Percentiles rank a stretch among this genome's conserved stretches.
These are phyloP conservation scores for Eurystomus glaucurus DNA, from an alignment of 2,797 vertebrate species.

Conservation along the genomic window DNA sequence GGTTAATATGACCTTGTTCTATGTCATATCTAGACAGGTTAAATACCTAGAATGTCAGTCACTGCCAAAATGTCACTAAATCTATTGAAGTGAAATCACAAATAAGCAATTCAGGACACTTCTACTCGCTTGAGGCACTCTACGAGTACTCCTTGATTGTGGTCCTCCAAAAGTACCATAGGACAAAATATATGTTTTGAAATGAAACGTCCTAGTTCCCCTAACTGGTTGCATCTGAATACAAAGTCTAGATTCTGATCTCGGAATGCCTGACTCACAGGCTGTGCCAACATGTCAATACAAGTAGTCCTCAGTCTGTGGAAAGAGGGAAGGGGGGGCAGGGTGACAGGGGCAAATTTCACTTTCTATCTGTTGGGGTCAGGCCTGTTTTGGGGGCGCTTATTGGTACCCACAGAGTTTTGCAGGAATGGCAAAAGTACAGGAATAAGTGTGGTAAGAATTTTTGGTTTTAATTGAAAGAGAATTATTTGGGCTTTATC, in stretches of 20 bases:
- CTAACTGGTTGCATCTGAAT: neutral
- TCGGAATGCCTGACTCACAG: neutral
- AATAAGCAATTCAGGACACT: neutral
- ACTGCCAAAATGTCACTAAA: neutral
- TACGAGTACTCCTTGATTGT: neutral
- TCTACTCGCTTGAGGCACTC: neutral
- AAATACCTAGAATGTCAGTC: neutral
- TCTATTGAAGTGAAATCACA: neutral
- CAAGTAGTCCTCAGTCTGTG: neutral
- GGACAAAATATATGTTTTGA: neutral
- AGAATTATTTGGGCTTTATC: neutral
- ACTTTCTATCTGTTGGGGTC: neutral
- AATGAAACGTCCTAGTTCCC: neutral
- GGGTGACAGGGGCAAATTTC: neutral
- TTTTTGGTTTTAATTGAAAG: neutral
- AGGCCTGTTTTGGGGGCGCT: accelerated
- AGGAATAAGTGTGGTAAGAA: neutral
- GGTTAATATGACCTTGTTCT: neutral
- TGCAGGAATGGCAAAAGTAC: neutral
- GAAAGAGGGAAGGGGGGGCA: neutral
- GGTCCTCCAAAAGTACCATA: neutral
- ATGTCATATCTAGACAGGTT: neutral
- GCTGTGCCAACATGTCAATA: neutral
- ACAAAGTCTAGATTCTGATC: neutral
- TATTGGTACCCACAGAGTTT: neutral